These are phyloP conservation scores for Tyrannus savana DNA, from an alignment of 2,113 vertebrate species.

Conservation along the genomic window DNA sequence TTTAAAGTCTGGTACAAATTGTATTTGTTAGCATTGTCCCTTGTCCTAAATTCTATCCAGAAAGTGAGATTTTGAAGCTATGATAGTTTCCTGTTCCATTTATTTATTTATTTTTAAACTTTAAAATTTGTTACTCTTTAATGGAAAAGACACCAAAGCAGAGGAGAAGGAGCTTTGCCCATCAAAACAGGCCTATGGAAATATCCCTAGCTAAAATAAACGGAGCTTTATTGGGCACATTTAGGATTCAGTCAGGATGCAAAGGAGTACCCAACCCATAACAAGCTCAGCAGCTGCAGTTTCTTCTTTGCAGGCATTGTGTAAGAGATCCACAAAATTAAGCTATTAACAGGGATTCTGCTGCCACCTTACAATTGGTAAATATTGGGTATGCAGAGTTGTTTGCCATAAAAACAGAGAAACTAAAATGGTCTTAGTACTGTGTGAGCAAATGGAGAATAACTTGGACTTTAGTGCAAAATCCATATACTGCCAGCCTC, in stretches of 20 bases:
- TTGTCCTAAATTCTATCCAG: conserved; percentile 5
- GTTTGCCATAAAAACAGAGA: background rate
- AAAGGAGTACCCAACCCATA: background rate
- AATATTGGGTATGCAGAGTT: background rate
- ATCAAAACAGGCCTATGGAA: conserved; percentile 48
- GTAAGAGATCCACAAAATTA: background rate
- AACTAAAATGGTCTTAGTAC: background rate
- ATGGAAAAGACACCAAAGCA: conserved; percentile 37
- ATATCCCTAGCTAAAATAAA: conserved; percentile 50
- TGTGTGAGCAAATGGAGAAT: background rate
- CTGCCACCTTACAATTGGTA: background rate
- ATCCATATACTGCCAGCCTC: background rate
- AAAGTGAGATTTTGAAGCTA: background rate
- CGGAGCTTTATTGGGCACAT: background rate
- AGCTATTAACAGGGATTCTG: background rate
- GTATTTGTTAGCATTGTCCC: background rate
- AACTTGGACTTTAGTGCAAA: background rate
- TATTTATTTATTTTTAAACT: conserved; percentile 21
- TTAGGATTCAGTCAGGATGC: conserved; percentile 36
- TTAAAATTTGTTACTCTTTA: conserved; percentile 28
- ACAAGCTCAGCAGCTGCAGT: background rate
- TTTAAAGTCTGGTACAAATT: background rate
- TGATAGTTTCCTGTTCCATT: background rate
- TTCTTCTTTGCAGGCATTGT: background rate
- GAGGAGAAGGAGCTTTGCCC: conserved; percentile 38